Percentiles rank a stretch among this genome's conserved stretches.
Evolutionary conservation across 2,113 vertebrate species (phyloP).

Genomic region (Heterotis niloticus): DNA sequence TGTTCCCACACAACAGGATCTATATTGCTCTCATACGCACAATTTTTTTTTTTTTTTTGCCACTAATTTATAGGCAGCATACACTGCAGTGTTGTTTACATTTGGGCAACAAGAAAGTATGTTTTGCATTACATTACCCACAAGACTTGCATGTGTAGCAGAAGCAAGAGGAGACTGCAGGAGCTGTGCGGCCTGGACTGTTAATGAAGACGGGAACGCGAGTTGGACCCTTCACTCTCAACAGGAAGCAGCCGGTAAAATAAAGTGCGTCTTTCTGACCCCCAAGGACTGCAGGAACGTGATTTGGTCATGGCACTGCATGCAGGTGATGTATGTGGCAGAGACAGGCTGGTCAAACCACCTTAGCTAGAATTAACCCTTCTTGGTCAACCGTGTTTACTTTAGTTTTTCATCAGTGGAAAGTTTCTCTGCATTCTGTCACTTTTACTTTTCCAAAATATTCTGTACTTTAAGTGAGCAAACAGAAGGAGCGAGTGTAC

Average conservation of each 20-base stretch:
- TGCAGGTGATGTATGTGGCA: not conserved
- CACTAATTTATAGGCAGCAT: no score
- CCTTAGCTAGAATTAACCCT: not conserved
- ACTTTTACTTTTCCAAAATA: not conserved
- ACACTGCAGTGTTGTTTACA: no score
- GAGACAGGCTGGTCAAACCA: not conserved
- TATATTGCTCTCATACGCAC: no score
- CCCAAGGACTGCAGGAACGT: not conserved
- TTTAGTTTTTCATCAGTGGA: not conserved
- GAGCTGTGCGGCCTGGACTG: not conserved
- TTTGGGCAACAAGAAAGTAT: no score
- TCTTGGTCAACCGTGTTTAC: not conserved
- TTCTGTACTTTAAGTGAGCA: not conserved
- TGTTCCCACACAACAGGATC: no score
- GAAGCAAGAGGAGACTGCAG: not conserved
- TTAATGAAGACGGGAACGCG: not conserved
- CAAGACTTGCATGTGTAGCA: not conserved
- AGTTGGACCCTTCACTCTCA: not conserved
- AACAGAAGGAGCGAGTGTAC: not conserved
- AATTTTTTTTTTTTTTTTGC: no score
- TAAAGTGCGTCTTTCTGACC: not conserved
- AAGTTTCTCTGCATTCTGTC: not conserved
- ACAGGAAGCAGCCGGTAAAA: conserved; percentile 2
- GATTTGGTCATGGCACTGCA: conserved; percentile 2
- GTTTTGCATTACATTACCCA: not conserved